A percentile compares a stretch with the other conserved stretches of the same genome.
phyloP scores from a whole-genome alignment of 2,113 vertebrate genomes.

The Cyprinodon variegatus region DNA sequence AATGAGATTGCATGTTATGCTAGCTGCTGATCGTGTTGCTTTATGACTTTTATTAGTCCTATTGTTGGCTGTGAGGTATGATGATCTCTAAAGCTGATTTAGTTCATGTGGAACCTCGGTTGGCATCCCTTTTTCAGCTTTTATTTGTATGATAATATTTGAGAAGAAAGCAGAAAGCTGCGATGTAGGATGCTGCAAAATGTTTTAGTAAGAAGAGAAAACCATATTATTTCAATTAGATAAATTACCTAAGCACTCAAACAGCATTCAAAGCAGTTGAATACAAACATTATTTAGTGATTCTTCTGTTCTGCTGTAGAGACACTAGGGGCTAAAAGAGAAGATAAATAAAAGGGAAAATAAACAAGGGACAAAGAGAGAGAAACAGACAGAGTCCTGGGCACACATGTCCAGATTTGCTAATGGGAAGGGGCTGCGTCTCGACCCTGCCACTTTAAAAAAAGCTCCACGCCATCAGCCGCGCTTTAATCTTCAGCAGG shows the following conservation, averaged over 20 bases:
- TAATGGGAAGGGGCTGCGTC: slow-evolving; percentile 52
- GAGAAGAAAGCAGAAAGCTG: slow-evolving; percentile 52
- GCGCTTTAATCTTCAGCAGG: slow-evolving; percentile 75
- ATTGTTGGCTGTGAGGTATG: slow-evolving; percentile 32
- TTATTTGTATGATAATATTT: slow-evolving; percentile 76
- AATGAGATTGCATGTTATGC: slow-evolving; percentile 33
- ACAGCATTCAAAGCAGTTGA: slow-evolving; percentile 13
- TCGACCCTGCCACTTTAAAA: slow-evolving; percentile 47
- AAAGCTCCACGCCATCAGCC: slow-evolving; percentile 46
- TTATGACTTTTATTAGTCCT: slow-evolving; percentile 60
- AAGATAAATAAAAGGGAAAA: slow-evolving; percentile 29
- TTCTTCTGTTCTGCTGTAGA: neutral
- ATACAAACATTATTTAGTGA: neutral
- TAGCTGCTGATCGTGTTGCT: slow-evolving; percentile 2
- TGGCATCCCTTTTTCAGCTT: slow-evolving; percentile 52
- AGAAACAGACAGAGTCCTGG: slow-evolving; percentile 25
- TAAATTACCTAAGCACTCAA: slow-evolving; percentile 10
- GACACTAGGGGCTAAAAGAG: slow-evolving; percentile 2
- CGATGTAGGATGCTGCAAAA: slow-evolving; percentile 33
- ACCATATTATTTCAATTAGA: neutral
- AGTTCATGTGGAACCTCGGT: slow-evolving; percentile 54
- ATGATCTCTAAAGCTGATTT: slow-evolving; percentile 37
- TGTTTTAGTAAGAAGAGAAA: slow-evolving; percentile 22
- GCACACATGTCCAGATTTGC: slow-evolving; percentile 48
- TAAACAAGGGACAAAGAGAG: slow-evolving; percentile 32